Conservation (phyloP, 1,140 invertebrate genomes). For the Tetramorium simillimum region DNA sequence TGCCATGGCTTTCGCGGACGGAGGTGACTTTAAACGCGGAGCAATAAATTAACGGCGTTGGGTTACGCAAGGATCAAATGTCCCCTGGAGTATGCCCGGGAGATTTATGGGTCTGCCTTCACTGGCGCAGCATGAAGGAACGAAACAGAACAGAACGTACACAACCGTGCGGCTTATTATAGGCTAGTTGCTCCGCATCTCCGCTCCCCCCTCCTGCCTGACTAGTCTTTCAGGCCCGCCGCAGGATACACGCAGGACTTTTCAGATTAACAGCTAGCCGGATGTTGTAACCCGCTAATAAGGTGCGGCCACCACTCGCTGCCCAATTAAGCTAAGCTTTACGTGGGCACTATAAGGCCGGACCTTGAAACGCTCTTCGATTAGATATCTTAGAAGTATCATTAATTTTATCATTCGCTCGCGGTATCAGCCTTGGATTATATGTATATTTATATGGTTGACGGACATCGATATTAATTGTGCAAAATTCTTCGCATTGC, state of each 20-base stretch:
- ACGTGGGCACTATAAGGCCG: conserved; percentile 79
- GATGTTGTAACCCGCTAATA: conserved; percentile 84
- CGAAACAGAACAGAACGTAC: conserved; percentile 82
- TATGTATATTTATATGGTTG: conserved; percentile 51
- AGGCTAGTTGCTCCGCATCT: conserved; percentile 81
- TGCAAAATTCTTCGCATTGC: conserved; percentile 26
- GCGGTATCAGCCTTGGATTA: conserved; percentile 53
- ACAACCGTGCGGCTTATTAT: conserved; percentile 84
- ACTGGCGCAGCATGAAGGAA: conserved; percentile 84
- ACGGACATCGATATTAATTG: conserved; percentile 67
- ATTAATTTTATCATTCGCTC: conserved; percentile 79
- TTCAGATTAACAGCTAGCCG: conserved; percentile 84
- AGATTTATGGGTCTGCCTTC: conserved; percentile 85
- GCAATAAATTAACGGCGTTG: conserved; percentile 86
- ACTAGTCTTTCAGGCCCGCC: conserved; percentile 77
- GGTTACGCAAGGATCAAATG: conserved; percentile 87
- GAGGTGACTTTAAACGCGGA: conserved; percentile 85
- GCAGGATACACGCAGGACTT: conserved; percentile 84
- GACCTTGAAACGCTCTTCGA: conserved; percentile 80
- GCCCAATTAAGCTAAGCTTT: conserved; percentile 80
- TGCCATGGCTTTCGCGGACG: conserved; percentile 75
- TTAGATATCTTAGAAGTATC: conserved; percentile 80
- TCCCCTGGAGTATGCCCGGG: conserved; percentile 84
- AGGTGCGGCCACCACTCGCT: conserved; percentile 80
- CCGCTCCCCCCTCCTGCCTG: conserved; percentile 65